Percentiles rank a stretch among this genome's conserved stretches.
Evolutionary conservation across 2,113 vertebrate genomes (phyloP).

Genomic region (Elachura formosa): DNA sequence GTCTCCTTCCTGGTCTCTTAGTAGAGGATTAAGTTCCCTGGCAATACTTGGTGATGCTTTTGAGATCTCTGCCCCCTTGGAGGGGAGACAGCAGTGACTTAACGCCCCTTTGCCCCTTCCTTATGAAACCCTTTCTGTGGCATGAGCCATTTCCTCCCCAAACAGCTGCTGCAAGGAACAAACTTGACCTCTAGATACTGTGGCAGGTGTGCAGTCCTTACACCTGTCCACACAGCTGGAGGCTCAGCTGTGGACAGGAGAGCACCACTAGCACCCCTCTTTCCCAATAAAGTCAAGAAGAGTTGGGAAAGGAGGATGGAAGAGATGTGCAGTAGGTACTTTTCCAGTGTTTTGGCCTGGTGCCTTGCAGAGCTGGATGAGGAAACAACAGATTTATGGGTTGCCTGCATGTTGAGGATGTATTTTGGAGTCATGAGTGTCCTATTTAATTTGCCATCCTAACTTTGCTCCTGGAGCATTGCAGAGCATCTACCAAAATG

Average conservation of each 20-base stretch:
- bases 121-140: background rate
- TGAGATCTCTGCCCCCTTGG: background rate
- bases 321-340: background rate
- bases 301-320: background rate
- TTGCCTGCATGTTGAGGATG: background rate
- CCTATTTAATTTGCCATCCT: background rate
- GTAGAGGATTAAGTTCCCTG: background rate
- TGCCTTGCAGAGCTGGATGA: background rate
- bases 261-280: background rate
- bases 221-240: background rate
- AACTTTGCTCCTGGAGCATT: background rate
- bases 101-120: background rate
- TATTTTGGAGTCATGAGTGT: background rate
- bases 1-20: background rate
- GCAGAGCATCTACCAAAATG: accelerated
- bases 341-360: accelerated
- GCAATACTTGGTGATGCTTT: background rate
- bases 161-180: background rate
- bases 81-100: background rate
- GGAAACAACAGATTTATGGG: background rate
- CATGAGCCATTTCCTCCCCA: background rate
- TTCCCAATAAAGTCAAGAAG: background rate
- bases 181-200: background rate
- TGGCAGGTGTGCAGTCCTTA: background rate
- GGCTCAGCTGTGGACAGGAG: background rate